phyloP scores from a whole-genome alignment of 1,140 invertebrate species.

The Bombus pascuorum region DNA sequence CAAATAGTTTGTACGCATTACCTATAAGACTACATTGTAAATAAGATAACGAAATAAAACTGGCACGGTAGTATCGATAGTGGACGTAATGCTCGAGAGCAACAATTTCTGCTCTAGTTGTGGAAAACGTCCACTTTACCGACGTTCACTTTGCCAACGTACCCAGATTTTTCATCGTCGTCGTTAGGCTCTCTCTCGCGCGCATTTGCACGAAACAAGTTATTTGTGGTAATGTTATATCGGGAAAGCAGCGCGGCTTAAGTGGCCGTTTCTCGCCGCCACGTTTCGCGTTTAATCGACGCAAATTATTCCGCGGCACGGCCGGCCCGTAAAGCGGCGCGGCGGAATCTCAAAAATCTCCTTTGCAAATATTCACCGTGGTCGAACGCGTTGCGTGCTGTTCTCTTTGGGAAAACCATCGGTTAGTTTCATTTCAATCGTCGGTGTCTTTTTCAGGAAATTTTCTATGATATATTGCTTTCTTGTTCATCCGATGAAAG shows the following conservation, averaged over 20 bases:
- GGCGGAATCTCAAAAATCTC: not conserved
- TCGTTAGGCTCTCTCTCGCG: not conserved
- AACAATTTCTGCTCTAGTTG: conserved; percentile 8
- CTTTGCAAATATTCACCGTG: not conserved
- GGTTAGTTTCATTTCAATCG: not conserved
- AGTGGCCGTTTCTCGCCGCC: not conserved
- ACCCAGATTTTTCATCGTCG: not conserved
- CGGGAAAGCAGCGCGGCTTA: not conserved
- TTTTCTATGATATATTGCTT: not conserved
- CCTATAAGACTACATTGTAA: not conserved
- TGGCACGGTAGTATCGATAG: not conserved
- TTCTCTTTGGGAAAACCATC: not conserved
- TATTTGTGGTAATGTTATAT: conserved; percentile 7
- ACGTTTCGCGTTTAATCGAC: conserved; percentile 22
- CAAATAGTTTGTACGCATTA: not conserved
- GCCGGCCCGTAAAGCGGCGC: not conserved
- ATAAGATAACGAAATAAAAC: not conserved
- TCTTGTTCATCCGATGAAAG: no score
- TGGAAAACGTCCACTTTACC: not conserved
- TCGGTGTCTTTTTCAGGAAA: no score
- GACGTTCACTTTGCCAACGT: not conserved
- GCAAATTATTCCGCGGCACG: conserved; percentile 13
- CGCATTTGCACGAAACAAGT: not conserved
- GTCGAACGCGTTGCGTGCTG: not conserved
- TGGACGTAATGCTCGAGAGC: not conserved